Conservation (phyloP, 2,797 vertebrate species). For the Sarcoramphus papa region DNA sequence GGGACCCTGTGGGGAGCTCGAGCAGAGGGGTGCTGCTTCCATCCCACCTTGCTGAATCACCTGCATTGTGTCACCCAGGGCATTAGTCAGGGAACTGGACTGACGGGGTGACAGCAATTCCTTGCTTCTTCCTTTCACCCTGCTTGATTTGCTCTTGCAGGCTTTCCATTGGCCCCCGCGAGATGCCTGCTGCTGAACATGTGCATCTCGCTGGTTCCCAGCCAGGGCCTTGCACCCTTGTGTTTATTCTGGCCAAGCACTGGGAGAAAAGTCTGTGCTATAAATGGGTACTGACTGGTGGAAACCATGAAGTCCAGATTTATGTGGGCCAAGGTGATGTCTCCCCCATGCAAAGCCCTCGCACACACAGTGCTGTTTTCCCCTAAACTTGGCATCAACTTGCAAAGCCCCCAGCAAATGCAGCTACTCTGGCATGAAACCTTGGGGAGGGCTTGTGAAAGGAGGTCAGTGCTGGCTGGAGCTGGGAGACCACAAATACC, state of each 20-base stretch:
- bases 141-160: background rate
- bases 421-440: background rate
- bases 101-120: background rate
- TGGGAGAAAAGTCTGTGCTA: background rate
- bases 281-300: background rate
- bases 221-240: accelerated
- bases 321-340: background rate
- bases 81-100: background rate
- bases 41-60: background rate
- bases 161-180: background rate
- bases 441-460: background rate
- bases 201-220: background rate
- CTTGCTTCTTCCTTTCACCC: background rate
- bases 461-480: background rate
- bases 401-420: background rate
- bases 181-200: background rate
- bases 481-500: background rate
- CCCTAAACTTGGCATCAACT: background rate
- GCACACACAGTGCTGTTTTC: background rate
- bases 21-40: background rate
- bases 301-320: background rate
- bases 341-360: background rate
- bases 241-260: background rate
- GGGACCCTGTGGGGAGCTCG: accelerated
- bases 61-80: background rate